phyloP scores from a whole-genome alignment of 1,140 invertebrate genomes.

The Pantala flavescens region DNA sequence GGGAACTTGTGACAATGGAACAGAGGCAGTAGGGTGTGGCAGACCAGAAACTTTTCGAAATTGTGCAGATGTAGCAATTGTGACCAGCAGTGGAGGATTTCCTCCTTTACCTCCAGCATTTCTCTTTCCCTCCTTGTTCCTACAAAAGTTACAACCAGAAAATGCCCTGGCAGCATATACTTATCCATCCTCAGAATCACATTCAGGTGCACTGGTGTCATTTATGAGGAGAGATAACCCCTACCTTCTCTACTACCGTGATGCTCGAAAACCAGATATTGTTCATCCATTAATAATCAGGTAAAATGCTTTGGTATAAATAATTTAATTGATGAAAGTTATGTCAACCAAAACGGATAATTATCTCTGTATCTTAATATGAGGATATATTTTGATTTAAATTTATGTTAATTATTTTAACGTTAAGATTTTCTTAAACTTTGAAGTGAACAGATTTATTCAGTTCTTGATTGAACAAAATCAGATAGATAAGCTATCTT shows the following conservation, averaged over 20 bases:
- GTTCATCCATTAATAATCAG: constrained; percentile 53
- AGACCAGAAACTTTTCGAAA: constrained; percentile 78
- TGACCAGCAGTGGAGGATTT: constrained; percentile 60
- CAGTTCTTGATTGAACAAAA: too few species aligned
- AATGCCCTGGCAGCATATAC: background rate
- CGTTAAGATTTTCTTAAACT: too few species aligned
- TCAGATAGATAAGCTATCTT: too few species aligned
- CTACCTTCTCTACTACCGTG: constrained; percentile 61
- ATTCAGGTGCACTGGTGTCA: constrained; percentile 25
- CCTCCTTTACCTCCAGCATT: constrained; percentile 30
- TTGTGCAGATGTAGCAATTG: constrained; percentile 72
- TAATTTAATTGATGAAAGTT: background rate
- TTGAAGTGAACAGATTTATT: too few species aligned
- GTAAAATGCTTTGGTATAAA: constrained; percentile 33
- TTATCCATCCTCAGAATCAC: background rate
- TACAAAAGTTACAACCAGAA: background rate
- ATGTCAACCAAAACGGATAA: background rate
- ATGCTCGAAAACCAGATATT: constrained; percentile 37
- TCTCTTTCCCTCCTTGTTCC: constrained; percentile 29
- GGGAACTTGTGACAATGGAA: constrained; percentile 74
- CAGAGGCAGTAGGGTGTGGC: constrained; percentile 73
- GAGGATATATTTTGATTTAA: background rate
- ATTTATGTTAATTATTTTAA: too few species aligned
- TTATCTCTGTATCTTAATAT: background rate
- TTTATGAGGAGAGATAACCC: constrained; percentile 56